Evolutionary conservation across 1,140 invertebrate species (phyloP).

Genomic region (Yoshiicerus persimilis): DNA sequence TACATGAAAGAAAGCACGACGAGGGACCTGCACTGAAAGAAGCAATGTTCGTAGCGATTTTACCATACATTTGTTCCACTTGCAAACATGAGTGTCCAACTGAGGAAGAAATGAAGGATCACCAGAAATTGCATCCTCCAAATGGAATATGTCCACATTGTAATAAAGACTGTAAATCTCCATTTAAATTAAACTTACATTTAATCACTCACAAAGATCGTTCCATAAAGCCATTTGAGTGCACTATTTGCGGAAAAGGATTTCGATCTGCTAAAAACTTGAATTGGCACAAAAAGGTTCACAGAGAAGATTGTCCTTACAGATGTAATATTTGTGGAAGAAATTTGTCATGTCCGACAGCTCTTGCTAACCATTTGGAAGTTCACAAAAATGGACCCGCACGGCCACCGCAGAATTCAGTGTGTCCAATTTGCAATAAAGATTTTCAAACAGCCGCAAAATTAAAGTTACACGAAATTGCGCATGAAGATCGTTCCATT

Average conservation of each 20-base stretch:
- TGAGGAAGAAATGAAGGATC: no score
- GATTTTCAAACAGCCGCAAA: not conserved
- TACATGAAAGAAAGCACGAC: no score
- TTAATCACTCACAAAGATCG: not conserved
- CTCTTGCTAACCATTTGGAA: no score
- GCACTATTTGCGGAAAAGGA: not conserved
- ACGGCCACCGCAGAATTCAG: not conserved
- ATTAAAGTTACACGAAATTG: not conserved
- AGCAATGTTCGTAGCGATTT: no score
- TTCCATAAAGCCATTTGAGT: not conserved
- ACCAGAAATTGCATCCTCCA: no score
- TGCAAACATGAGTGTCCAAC: no score
- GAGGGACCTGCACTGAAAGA: no score
- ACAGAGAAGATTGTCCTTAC: no score
- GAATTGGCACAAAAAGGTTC: not conserved
- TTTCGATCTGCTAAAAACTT: not conserved
- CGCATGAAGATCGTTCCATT: not conserved
- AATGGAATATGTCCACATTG: not conserved
- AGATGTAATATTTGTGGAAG: no score
- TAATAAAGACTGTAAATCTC: not conserved
- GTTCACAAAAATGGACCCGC: not conserved
- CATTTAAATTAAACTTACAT: not conserved
- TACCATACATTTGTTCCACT: no score
- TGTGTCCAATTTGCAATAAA: not conserved
- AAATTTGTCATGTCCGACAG: no score